A percentile compares a stretch with the other conserved stretches of the same genome.
phyloP scores from a whole-genome alignment of 1,140 invertebrate genomes.

The Psix sp. region DNA sequence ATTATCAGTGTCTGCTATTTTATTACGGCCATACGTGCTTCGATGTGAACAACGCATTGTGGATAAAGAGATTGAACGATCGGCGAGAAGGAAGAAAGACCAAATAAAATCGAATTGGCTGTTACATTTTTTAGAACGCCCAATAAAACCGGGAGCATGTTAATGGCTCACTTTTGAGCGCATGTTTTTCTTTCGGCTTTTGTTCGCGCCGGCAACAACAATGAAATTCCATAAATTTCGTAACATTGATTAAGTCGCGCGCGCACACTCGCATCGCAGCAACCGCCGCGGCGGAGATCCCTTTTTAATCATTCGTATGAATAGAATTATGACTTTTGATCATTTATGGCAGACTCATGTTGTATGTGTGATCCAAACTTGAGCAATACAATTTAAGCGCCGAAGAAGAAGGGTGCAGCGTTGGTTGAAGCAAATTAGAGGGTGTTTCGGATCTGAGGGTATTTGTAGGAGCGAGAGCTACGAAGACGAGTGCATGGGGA shows the following conservation, averaged over 20 bases:
- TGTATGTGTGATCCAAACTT: constrained; percentile 50
- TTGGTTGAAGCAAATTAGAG: constrained; percentile 74
- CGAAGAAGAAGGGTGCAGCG: constrained; percentile 54
- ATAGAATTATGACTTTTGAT: constrained; percentile 55
- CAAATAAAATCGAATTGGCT: constrained; percentile 55
- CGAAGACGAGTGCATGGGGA: constrained; percentile 63
- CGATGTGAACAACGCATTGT: constrained; percentile 44
- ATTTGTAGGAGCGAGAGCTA: constrained; percentile 62
- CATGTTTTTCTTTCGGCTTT: constrained; percentile 34
- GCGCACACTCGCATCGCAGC: constrained; percentile 19
- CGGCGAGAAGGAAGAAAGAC: constrained; percentile 43
- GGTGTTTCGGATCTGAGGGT: constrained; percentile 70
- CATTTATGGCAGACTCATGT: constrained; percentile 43
- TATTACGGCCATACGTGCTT: constrained; percentile 62
- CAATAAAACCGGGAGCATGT: constrained; percentile 46
- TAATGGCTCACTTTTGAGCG: constrained; percentile 43
- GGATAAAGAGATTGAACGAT: constrained; percentile 60
- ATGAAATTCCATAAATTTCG: constrained; percentile 40
- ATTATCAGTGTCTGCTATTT: constrained; percentile 72
- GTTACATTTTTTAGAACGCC: constrained; percentile 45
- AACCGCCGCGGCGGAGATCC: constrained; percentile 14
- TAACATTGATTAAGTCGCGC: constrained; percentile 19
- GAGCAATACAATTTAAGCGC: constrained; percentile 53
- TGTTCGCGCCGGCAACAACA: constrained; percentile 21
- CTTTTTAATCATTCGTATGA: constrained; percentile 54